Evolutionary conservation across 1,140 invertebrate genomes (phyloP).

Genomic region (Hylyphantes graminicola): DNA sequence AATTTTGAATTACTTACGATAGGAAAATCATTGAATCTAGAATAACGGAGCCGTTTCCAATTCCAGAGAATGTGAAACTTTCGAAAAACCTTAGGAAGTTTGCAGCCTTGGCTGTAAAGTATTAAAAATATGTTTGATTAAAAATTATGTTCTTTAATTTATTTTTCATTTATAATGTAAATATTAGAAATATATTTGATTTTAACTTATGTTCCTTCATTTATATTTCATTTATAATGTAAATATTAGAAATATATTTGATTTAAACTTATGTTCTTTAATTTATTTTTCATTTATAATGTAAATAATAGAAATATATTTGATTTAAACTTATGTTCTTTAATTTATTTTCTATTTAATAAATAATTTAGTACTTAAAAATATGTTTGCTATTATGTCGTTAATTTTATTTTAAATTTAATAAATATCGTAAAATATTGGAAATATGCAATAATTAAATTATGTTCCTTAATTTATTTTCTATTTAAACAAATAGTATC

Average conservation of each 20-base stretch:
- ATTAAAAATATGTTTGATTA: background rate
- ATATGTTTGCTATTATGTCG: background rate
- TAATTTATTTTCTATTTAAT: background rate
- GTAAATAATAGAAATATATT: background rate
- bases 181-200: background rate
- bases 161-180: background rate
- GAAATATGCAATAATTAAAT: too few relatives aligned
- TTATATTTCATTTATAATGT: background rate
- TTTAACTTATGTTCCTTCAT: background rate
- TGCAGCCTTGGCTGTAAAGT: conserved; percentile 35
- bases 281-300: background rate
- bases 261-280: background rate
- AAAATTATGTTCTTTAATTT: background rate
- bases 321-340: background rate
- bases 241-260: background rate
- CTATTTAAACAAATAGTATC: too few relatives aligned
- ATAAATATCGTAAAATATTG: too few relatives aligned
- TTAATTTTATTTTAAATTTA: too few relatives aligned
- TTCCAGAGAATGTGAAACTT: conserved; percentile 50
- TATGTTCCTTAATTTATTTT: too few relatives aligned
- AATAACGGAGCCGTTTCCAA: conserved; percentile 43
- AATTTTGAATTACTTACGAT: conserved; percentile 29
- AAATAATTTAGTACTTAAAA: background rate
- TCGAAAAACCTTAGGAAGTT: conserved; percentile 52
- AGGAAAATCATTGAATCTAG: conserved; percentile 35